Evolutionary conservation across 2,113 vertebrate genomes (phyloP).

Genomic region (Rhabdornis inornatus): DNA sequence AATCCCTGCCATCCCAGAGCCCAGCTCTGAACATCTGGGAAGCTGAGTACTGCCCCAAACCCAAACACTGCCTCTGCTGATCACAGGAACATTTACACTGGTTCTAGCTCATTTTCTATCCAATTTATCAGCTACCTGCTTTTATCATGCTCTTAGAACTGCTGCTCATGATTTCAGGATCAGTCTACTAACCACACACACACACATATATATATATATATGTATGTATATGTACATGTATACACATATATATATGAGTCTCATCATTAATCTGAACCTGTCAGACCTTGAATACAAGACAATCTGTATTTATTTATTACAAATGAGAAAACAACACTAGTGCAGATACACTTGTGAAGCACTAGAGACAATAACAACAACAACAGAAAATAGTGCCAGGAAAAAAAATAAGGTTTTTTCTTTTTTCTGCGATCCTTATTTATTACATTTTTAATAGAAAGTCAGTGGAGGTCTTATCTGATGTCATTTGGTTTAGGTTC

Average conservation of each 20-base stretch:
- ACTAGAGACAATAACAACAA: slow-evolving; percentile 11
- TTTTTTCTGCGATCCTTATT: slow-evolving; percentile 68
- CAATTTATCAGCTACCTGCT: background rate
- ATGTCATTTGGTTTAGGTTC: slow-evolving; percentile 77
- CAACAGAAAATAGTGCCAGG: background rate
- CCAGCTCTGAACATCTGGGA: background rate
- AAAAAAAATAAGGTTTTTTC: background rate
- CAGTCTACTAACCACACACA: background rate
- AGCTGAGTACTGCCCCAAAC: background rate
- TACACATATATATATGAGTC: background rate
- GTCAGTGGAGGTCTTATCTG: slow-evolving; percentile 72
- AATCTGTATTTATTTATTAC: background rate
- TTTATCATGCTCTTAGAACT: background rate
- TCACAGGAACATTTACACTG: background rate
- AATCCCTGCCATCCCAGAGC: background rate
- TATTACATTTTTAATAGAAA: slow-evolving; percentile 81
- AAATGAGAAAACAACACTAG: background rate
- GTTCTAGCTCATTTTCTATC: background rate
- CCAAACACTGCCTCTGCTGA: background rate
- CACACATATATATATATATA: no score
- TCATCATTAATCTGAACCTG: background rate
- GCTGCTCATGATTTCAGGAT: background rate
- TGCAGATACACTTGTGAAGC: slow-evolving; percentile 7
- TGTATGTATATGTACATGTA: no score
- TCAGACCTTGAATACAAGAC: background rate